A percentile compares a stretch with the other conserved stretches of the same genome.
phyloP scores from a whole-genome alignment of 2,888 invertebrate genomes.

The Stenurella melanura region DNA sequence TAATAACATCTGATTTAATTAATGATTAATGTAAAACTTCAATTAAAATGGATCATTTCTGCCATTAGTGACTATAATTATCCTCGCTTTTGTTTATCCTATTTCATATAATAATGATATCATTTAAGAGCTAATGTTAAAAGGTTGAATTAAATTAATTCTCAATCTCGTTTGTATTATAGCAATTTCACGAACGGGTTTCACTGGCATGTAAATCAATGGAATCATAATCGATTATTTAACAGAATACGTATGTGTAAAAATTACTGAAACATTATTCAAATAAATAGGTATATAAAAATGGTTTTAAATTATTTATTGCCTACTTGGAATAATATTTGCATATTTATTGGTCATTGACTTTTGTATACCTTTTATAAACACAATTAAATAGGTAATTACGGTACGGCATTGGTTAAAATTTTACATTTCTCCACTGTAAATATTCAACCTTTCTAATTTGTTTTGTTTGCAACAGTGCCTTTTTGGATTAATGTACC shows the following conservation, averaged over 20 bases:
- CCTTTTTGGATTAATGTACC: too few species aligned
- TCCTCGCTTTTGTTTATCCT: conserved; percentile 15
- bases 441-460: too few species aligned
- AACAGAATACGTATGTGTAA: conserved; percentile 8
- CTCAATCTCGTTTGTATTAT: conserved; percentile 8
- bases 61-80: conserved; percentile 3
- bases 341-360: conserved; percentile 26
- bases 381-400: neutral
- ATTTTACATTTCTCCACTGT: neutral
- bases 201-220: conserved; percentile 17
- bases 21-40: conserved; percentile 17
- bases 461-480: too few species aligned
- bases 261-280: conserved; percentile 1
- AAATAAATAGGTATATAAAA: conserved; percentile 3
- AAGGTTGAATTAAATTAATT: conserved; percentile 15
- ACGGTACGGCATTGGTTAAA: neutral
- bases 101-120: conserved; percentile 18
- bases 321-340: conserved; percentile 19
- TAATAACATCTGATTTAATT: neutral
- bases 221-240: neutral
- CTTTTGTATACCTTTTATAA: neutral
- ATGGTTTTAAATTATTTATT: neutral
- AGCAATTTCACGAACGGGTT: conserved; percentile 17
- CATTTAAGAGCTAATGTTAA: conserved; percentile 13
- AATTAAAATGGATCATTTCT: conserved; percentile 9